Evolutionary conservation across 2,797 vertebrate genomes (phyloP).

Genomic region (Notoglanidium macrostoma): DNA sequence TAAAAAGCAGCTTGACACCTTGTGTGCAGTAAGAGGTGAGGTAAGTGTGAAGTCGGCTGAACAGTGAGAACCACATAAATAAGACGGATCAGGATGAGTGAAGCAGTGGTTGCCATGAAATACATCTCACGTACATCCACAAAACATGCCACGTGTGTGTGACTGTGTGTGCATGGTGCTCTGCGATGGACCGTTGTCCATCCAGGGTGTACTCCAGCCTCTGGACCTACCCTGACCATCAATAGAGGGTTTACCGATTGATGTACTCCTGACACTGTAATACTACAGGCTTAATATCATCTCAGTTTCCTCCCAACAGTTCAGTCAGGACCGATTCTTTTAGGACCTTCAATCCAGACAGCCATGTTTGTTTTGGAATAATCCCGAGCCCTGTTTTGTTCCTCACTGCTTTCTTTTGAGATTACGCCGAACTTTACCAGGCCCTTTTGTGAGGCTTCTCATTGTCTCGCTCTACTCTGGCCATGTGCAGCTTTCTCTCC

Average conservation of each 20-base stretch:
- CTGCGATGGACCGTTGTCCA: not conserved
- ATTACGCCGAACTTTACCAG: conserved; percentile 48
- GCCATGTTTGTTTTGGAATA: not conserved
- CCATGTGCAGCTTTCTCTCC: conserved; percentile 53
- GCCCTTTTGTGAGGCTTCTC: conserved; percentile 34
- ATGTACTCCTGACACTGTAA: not conserved
- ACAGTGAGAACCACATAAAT: not conserved
- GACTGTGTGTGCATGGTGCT: not conserved
- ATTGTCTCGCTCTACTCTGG: conserved; percentile 32
- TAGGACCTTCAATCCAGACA: not conserved
- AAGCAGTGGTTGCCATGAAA: not conserved
- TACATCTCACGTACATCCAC: not conserved
- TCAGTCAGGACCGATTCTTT: not conserved
- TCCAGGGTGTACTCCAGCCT: not conserved
- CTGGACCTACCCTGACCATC: no score
- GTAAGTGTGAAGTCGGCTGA: conserved; percentile 14
- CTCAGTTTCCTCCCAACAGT: not conserved
- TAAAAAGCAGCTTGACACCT: not conserved
- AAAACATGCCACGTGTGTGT: not conserved
- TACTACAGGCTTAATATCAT: not conserved
- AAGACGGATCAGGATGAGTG: not conserved
- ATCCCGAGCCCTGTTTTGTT: no score
- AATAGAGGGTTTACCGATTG: no score
- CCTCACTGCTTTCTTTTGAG: not conserved
- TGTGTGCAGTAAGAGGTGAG: not conserved